Conservation (phyloP, 2,113 vertebrate genomes). For the Riparia riparia region DNA sequence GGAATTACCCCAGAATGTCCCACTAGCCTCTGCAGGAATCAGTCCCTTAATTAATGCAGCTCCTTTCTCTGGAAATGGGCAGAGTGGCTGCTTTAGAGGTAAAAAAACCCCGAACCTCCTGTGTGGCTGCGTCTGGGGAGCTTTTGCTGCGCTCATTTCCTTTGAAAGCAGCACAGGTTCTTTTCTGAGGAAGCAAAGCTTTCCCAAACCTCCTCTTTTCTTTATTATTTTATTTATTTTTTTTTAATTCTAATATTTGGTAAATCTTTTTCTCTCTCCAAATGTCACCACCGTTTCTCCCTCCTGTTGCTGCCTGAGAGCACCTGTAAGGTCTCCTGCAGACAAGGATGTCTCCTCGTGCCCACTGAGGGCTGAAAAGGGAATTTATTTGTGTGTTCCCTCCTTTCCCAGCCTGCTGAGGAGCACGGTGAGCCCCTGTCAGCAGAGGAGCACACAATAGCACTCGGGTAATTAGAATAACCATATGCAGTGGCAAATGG, state of each 20-base stretch:
- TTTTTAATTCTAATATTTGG: background rate
- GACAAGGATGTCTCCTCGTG: accelerated
- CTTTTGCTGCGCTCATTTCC: background rate
- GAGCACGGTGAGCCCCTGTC: background rate
- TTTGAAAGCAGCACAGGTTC: background rate
- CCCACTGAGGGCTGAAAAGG: background rate
- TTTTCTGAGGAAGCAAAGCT: background rate
- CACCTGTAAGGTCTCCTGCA: background rate
- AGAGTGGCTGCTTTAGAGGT: background rate
- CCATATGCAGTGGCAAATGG: constrained; percentile 65
- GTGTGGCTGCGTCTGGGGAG: background rate
- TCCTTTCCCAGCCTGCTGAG: background rate
- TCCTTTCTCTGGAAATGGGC: background rate
- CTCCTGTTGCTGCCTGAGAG: background rate
- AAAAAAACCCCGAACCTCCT: background rate
- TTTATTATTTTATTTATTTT: too few relatives aligned
- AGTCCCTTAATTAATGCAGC: background rate
- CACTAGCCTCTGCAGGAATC: background rate
- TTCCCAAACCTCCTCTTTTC: background rate
- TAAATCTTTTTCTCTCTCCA: background rate
- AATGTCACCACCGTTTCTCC: accelerated
- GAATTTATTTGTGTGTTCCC: background rate
- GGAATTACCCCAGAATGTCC: background rate
- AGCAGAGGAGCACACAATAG: constrained; percentile 26
- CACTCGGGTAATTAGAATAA: constrained; percentile 9